Base-by-base conservation (phyloP, 2,888 invertebrate species). In the Tholera decimalis region DNA sequence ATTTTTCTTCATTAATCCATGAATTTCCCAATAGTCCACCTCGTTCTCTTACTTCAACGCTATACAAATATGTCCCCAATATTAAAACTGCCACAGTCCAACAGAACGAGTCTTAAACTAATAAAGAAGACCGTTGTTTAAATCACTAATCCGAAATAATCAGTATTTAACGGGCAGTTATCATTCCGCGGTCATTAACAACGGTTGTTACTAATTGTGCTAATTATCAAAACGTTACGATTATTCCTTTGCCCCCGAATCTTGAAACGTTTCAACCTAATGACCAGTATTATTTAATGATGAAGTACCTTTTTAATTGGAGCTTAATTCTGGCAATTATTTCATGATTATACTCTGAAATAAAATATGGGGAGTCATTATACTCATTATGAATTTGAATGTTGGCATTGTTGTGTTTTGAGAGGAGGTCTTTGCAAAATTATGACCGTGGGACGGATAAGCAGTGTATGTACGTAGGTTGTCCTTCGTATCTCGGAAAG, bases 221-320 rank as follows among this genome's bases (percentile, higher is more conserved):
- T 64, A 64, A 73, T 79, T 77, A 79, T 64, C 41, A 50, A 73
- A 73, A 73, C 37, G 63, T 43, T 54, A 76, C 51, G 49, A 61
- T 76, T 65, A 63, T 78, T 68, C n/a, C 58, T 13, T 9, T 50
- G 41, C 59, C 49, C 50, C 51, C 24, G 20, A 65, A 66, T 71
- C 74, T 76, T 71, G 46, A 57, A 65, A 46, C 59, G n/a, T 49
- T 73, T 30, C n/a, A 22, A 30, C 39, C 11, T 71, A 70, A 71
- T 49, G n/a, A 41, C 35, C 56, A 35, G 54, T n/a, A 57, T 60
- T 44, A 44, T 54, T 49, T 41, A n/a, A 75, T 49, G 54, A 44
- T 63, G 44, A 56, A 41, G 43, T 28, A 44, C 13, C 35, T 28
- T 57, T 55, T 58, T 53, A 70, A 63, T 74, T 43, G 2, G 1